A percentile compares a stretch with the other conserved stretches of the same genome.
phyloP scores from a whole-genome alignment of 2,888 invertebrate genomes.

The Chydorus sphaericus region DNA sequence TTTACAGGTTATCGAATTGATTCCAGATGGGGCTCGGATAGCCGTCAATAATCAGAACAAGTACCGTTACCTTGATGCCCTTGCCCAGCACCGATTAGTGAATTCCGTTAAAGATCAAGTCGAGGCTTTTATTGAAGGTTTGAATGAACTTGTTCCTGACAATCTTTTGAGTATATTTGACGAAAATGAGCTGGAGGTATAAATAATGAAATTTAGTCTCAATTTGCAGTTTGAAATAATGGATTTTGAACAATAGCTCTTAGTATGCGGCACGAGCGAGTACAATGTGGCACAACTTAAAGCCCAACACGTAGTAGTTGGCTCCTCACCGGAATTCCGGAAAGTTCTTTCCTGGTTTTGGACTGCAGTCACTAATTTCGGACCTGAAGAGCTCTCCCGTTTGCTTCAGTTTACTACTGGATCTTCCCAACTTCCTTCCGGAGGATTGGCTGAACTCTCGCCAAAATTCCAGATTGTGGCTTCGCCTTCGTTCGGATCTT shows the following conservation, averaged over 20 bases:
- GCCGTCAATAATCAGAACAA: slow-evolving; percentile 60
- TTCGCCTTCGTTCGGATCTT: slow-evolving; percentile 72
- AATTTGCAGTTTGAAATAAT: background rate
- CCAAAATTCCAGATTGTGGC: slow-evolving; percentile 86
- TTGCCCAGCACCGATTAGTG: slow-evolving; percentile 77
- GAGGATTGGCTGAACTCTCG: slow-evolving; percentile 75
- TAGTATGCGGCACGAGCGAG: slow-evolving; percentile 85
- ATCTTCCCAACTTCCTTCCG: slow-evolving; percentile 78
- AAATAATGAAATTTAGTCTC: background rate
- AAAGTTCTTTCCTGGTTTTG: slow-evolving; percentile 80
- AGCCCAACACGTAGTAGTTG: slow-evolving; percentile 67
- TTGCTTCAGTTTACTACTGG: slow-evolving; percentile 86
- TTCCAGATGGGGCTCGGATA: slow-evolving; percentile 64
- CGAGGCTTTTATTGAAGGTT: slow-evolving; percentile 75
- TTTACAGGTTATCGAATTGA: slow-evolving; percentile 50
- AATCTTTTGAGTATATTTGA: slow-evolving; percentile 87
- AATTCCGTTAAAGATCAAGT: slow-evolving; percentile 67
- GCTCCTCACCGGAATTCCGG: slow-evolving; percentile 55
- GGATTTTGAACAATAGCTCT: slow-evolving; percentile 39
- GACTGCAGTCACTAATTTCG: slow-evolving; percentile 77
- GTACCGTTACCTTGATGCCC: slow-evolving; percentile 67
- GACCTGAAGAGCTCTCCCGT: slow-evolving; percentile 81
- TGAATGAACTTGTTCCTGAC: slow-evolving; percentile 81
- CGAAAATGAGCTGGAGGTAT: slow-evolving; percentile 87
- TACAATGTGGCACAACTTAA: slow-evolving; percentile 81